Evolutionary conservation across 2,888 invertebrate genomes (phyloP).

Genomic region (Petrolisthes manimaculis): DNA sequence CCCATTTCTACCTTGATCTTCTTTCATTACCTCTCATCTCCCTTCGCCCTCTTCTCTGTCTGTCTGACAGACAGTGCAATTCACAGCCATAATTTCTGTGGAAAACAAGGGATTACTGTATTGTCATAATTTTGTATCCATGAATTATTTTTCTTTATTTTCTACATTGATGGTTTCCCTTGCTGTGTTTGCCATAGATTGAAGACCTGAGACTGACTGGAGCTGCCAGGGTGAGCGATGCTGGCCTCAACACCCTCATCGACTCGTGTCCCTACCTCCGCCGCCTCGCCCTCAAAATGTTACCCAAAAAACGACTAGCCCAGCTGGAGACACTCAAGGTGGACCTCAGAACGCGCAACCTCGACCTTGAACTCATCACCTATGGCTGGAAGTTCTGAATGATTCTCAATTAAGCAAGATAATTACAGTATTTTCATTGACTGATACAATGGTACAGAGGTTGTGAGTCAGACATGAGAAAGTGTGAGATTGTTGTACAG

Average conservation of each 20-base stretch:
- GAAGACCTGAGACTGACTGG: constrained; percentile 49
- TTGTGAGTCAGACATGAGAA: too few relatives aligned
- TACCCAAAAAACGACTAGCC: constrained; percentile 54
- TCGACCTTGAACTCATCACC: constrained; percentile 52
- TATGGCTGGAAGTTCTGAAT: constrained; percentile 57
- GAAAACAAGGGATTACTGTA: too few relatives aligned
- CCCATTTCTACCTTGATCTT: background rate
- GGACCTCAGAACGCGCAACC: constrained; percentile 37
- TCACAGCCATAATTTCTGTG: too few relatives aligned
- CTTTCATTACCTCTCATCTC: too few relatives aligned
- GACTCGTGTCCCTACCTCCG: constrained; percentile 36
- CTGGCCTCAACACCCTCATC: constrained; percentile 32
- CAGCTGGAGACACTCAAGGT: constrained; percentile 54
- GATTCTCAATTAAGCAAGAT: too few relatives aligned
- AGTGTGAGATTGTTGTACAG: too few relatives aligned
- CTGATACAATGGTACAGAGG: too few relatives aligned
- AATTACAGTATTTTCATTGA: too few relatives aligned
- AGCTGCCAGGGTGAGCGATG: constrained; percentile 38
- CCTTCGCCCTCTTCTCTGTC: background rate
- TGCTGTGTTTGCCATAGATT: background rate
- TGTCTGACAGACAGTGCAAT: too few relatives aligned
- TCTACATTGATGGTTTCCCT: too few relatives aligned
- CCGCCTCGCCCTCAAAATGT: constrained; percentile 55
- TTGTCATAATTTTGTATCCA: too few relatives aligned
- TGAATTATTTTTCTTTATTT: too few relatives aligned